Evolutionary conservation across 2,888 invertebrate species (phyloP), one percentile per base, ranked within the genome.

Genomic region (Pristionchus maxplancki): DNA sequence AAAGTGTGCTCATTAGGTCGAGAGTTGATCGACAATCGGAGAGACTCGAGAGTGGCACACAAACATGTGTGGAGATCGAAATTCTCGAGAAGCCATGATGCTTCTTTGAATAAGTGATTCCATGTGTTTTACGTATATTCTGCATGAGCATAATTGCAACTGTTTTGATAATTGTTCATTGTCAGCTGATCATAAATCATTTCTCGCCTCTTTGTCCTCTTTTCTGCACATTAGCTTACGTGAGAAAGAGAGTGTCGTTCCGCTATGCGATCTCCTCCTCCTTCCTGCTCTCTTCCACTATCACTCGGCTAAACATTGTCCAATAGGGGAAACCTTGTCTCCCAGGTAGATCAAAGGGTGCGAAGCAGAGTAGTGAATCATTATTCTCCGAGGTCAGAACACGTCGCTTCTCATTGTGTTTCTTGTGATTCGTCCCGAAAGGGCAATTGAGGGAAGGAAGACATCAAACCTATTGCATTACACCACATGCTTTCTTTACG

Each of bases 401-500:
- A 71, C 71, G 71, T 37, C 37, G 71, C 71, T 71, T 71, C 64
- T 67, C 71, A 71, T 71, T 78, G 78, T 78, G 48, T 78, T 40
- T n/a, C 15, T 40, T 78, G 78, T 78, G 78, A 28, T n/a, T 40
- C n/a, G 44, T 4, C 28, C 78, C 78, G 44, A 78, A 78, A 78
- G 78, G 78, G 44, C 78, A 78, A 78, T 78, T 78, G 78, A n/a
- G 58, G 44, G 74, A 44, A 44, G 13, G 24, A 78, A 78, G 78
- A 78, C 78, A 78, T 78, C 78, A 78, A 78, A 78, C 78, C 78
- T 24, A 78, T 78, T 78, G 78, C 78, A 78, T 78, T 78, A 78
- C 78, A 78, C 44, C 78, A 44, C 44, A n/a, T 48, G n/a, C 78
- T 28, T 78, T 78, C 78, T 48, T 78, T 78, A 48, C 24, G n/a